Evolutionary conservation across 2,113 vertebrate species (phyloP), one percentile per base, ranked within the genome.

Genomic region (Henicopernis longicauda): DNA sequence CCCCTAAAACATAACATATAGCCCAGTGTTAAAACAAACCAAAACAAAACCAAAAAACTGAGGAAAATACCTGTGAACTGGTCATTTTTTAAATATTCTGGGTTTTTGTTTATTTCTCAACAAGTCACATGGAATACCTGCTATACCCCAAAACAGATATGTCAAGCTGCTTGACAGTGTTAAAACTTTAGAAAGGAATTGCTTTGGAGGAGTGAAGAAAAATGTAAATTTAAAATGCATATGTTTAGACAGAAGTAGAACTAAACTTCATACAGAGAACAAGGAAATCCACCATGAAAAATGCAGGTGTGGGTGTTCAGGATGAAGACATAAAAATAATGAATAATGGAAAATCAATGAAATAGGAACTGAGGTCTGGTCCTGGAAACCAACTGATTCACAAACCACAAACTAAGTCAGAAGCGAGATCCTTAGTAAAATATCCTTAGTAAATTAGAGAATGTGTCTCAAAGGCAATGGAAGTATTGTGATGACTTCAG

Each of bases 131-230:
- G 27, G 59, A 77, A 34, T 65, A 12, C 3, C 4, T 52, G 21
- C 3, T 1, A 1, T 40, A 13, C 1, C 8, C 11, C 9, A 38
- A 49, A 71, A 59, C 3, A 45, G 5, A 10, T n/a, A n/a, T 23
- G 9, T 34, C 18, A 70, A 57, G 14, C 13, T 44, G 4, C 14
- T 62, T 50, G 32, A 22, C 6, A 23, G 3, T 16, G 7, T 79
- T 50, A 58, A 52, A 62, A 14, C 6, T 32, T 84, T 16, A 32
- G 21, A 71, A 26, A 63, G 5, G 8, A 71, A 31, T 27, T 32
- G 2, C 8, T 79, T 25, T 45, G 11, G 8, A 47, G 8, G 17
- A 45, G 22, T 57, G 29, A 11, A 44, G 18, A 70, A 69, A 45
- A 59, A 26, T 26, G 2, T 40, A 63, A 57, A 88, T 65, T 31